Percentiles rank a stretch among this genome's conserved stretches.
Conservation (phyloP, 1,140 invertebrate genomes). For the Cydia fagiglandana region DNA sequence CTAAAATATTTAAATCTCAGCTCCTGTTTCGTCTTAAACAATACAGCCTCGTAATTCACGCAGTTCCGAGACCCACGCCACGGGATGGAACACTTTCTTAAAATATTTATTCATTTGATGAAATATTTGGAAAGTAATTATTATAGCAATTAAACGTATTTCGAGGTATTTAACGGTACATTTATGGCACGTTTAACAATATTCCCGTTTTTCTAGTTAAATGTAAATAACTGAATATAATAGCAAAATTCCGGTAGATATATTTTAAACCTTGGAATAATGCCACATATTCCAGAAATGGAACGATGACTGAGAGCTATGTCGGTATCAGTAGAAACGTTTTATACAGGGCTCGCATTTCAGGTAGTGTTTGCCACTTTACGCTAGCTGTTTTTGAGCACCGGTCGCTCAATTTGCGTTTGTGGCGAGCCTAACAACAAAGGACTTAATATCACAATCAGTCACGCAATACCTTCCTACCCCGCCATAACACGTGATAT, state of each 20-base stretch:
- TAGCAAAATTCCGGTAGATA: background rate
- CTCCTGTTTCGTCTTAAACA: too few species aligned
- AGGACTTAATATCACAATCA: slow-evolving; percentile 8
- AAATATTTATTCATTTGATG: background rate
- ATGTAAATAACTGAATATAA: background rate
- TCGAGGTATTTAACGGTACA: background rate
- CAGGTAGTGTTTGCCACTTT: background rate
- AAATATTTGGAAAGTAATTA: background rate
- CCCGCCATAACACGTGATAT: slow-evolving; percentile 8
- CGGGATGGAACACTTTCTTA: background rate
- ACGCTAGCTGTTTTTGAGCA: background rate
- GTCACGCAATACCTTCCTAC: slow-evolving; percentile 21
- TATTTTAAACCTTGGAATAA: background rate
- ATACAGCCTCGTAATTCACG: background rate
- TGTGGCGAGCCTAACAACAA: background rate
- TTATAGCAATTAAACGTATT: background rate
- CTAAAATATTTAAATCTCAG: too few species aligned
- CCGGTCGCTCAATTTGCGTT: background rate
- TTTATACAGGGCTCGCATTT: background rate
- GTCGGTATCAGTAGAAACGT: background rate
- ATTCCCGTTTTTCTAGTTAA: background rate
- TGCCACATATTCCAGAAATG: background rate
- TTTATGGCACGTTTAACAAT: too few species aligned
- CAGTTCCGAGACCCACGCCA: background rate
- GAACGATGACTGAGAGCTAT: background rate